These are phyloP conservation scores for Orbicella faveolata DNA, from an alignment of 64 coral and sea anemone species.

Conservation along the genomic window DNA sequence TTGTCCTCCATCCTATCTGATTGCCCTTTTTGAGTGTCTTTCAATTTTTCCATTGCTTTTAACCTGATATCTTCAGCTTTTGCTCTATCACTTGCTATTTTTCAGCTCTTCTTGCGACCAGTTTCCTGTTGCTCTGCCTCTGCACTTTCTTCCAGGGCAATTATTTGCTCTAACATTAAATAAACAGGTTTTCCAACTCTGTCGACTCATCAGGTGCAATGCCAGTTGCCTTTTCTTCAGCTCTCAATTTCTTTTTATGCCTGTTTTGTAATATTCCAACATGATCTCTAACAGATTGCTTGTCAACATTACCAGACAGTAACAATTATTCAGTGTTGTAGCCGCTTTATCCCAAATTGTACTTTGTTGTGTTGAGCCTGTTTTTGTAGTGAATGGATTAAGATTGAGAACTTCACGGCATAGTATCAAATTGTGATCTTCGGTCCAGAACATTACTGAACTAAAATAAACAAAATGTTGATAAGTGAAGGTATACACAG, in stretches of 20 bases:
- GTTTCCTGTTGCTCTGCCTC: too few species aligned
- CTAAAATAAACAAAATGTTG: slow-evolving; percentile 48
- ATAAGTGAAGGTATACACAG: slow-evolving; percentile 65
- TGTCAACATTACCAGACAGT: slow-evolving; percentile 58
- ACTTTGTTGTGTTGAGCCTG: slow-evolving; percentile 28
- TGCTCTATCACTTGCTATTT: neutral
- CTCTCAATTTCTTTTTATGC: slow-evolving; percentile 62
- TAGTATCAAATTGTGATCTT: slow-evolving; percentile 46
- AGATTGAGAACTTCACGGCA: slow-evolving; percentile 49
- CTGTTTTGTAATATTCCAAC: slow-evolving; percentile 47
- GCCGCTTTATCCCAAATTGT: slow-evolving; percentile 56
- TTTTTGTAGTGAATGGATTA: slow-evolving; percentile 40
- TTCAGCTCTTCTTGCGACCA: too few species aligned
- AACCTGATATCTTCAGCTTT: slow-evolving; percentile 9
- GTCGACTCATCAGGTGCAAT: slow-evolving; percentile 58
- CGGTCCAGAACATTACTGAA: slow-evolving; percentile 48
- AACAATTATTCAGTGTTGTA: slow-evolving; percentile 57
- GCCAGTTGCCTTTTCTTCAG: slow-evolving; percentile 61
- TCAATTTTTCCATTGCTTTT: slow-evolving; percentile 54
- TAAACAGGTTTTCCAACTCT: too few species aligned
- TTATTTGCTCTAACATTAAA: too few species aligned
- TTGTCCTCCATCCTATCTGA: slow-evolving; percentile 48
- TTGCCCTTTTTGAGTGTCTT: slow-evolving; percentile 61
- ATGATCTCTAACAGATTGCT: neutral
- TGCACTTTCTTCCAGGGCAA: too few species aligned